A percentile compares a stretch with the other conserved stretches of the same genome.
phyloP scores from a whole-genome alignment of 2,888 invertebrate genomes.

The Drosophila meridiana region DNA sequence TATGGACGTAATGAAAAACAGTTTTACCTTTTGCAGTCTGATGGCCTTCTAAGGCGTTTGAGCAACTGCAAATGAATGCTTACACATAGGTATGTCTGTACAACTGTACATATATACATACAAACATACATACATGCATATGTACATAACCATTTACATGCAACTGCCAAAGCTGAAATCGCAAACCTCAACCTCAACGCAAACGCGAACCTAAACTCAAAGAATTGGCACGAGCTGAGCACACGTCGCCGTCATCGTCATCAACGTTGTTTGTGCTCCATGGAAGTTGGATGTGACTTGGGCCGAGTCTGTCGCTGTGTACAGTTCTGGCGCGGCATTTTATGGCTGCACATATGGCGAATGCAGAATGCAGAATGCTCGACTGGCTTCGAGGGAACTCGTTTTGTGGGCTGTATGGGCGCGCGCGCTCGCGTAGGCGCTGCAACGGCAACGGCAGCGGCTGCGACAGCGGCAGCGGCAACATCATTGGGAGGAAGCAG shows the following conservation, averaged over 20 bases:
- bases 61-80: conserved; percentile 6
- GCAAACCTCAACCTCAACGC: conserved; percentile 18
- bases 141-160: conserved; percentile 44
- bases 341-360: conserved; percentile 72
- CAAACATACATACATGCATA: background rate
- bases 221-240: conserved; percentile 81
- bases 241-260: conserved; percentile 62
- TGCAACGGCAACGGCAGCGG: conserved; percentile 21
- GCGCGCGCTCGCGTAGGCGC: conserved; percentile 76
- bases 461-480: conserved; percentile 12
- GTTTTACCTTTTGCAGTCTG: conserved; percentile 27
- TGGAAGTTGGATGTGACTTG: conserved; percentile 43
- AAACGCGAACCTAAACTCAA: conserved; percentile 3
- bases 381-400: conserved; percentile 64
- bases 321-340: conserved; percentile 72
- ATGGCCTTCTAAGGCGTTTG: conserved; percentile 37
- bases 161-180: conserved; percentile 52
- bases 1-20: conserved; percentile 47
- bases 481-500: conserved; percentile 34
- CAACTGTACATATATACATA: background rate
- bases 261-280: conserved; percentile 27
- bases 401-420: conserved; percentile 74
- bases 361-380: conserved; percentile 44
- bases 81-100: conserved; percentile 1
- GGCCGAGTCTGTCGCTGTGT: conserved; percentile 45